phyloP scores from a whole-genome alignment of 30 jellyfish, hydroid and myxozoan genomes.

The Hydra vulgaris region DNA sequence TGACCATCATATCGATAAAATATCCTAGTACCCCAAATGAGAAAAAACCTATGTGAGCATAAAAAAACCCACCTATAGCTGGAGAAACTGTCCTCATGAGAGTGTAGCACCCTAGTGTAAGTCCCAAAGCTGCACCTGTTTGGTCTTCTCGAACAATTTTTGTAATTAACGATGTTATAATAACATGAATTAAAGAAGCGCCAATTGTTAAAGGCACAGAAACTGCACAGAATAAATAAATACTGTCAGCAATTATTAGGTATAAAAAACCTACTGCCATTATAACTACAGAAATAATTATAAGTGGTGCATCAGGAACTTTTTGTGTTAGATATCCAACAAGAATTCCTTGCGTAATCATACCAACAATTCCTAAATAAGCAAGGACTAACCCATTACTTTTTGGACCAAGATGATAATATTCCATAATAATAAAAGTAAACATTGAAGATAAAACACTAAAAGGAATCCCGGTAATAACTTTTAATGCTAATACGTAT shows the following conservation, averaged over 20 bases:
- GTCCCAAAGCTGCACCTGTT: conserved; percentile 32
- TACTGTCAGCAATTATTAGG: conserved; percentile 16
- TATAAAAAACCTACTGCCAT: conserved; percentile 23
- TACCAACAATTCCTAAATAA: conserved; percentile 71
- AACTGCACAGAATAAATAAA: conserved; percentile 10
- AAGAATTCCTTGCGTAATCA: conserved; percentile 27
- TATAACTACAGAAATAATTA: conserved; percentile 5
- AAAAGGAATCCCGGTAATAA: conserved; percentile 74
- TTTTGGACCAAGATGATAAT: conserved; percentile 66
- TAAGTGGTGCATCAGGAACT: conserved; percentile 14
- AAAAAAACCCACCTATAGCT: conserved; percentile 24
- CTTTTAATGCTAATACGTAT: conserved; percentile 57
- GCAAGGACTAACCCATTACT: conserved; percentile 82
- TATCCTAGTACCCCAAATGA: conserved; percentile 26
- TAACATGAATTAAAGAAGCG: conserved; percentile 20
- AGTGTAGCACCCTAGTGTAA: conserved; percentile 21
- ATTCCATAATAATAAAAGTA: conserved; percentile 71
- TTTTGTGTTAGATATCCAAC: conserved; percentile 12
- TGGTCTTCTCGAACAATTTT: conserved; percentile 17
- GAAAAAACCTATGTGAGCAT: conserved; percentile 18
- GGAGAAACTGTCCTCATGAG: conserved; percentile 14
- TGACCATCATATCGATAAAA: not conserved
- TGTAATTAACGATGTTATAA: conserved; percentile 15
- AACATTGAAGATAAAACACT: conserved; percentile 75
- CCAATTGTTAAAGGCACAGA: conserved; percentile 27